Base-by-base conservation (phyloP, 1,140 invertebrate species). In the Heterodera carotae region DNA sequence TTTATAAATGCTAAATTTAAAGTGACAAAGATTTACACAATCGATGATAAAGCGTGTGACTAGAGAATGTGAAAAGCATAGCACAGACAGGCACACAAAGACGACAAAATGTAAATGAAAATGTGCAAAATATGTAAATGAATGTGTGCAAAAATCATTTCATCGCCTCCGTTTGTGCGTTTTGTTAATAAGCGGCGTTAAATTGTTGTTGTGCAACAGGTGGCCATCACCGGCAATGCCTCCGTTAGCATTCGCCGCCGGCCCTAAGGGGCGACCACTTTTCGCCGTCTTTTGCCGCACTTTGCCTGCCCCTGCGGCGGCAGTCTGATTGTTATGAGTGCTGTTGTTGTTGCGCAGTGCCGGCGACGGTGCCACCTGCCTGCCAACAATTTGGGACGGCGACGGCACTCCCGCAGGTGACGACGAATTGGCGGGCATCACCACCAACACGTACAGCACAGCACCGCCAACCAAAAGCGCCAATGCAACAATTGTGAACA, bases 371-470 rank as follows among this genome's bases (percentile, higher is more conserved):
- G 15, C 12, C 18, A 18, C 22, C 15, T 18, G 12, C 22, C 48
- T 22, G 48, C 22, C 18, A 12, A 8, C 6, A 12, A 8, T 43
- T 43, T 43, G 39, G 12, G 15, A 22, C 15, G 5, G 48, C 48
- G 48, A 5, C 48, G 15, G 12, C 39, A 43, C 39, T 56, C 22
- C 5, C 0, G 48, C 5, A 12, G 48, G 48, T 22, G 12, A 5
- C 18, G 48, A 22, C 48, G 18, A 22, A 56, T 43, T 43, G 6
- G 34, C 53, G 59, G 72, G 25, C 15, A 36, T 85, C 7, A 74
- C 64, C n/a, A 84, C 53, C n/a, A 79, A 64, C n/a, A 86, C 59
- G 81, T 86, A 86, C 34, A 87, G 70, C 60, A 87, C 80, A 36
- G 85, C 79, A 34, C 79, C 85, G 72, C 71, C 79, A 69, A 86